phyloP scores from a whole-genome alignment of 1,140 invertebrate species.

The Steinernema feltiae region DNA sequence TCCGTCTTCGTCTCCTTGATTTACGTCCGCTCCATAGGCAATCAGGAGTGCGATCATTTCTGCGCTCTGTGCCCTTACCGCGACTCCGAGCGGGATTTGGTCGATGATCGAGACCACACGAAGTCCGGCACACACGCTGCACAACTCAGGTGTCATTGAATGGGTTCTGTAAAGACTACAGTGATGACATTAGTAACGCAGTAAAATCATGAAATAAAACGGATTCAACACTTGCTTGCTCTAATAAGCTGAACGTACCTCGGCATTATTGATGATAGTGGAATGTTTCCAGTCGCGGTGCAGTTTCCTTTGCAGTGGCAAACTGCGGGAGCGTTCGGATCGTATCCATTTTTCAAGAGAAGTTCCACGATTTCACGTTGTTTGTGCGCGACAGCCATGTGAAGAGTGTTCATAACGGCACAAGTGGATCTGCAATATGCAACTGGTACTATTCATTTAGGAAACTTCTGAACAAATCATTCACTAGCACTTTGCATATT shows the following conservation, averaged over 20 bases:
- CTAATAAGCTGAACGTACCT: slow-evolving; percentile 36
- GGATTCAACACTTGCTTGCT: too few species aligned
- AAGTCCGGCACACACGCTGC: slow-evolving; percentile 49
- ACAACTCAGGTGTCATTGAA: slow-evolving; percentile 50
- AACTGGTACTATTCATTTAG: too few species aligned
- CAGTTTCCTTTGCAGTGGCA: slow-evolving; percentile 56
- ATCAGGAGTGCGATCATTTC: slow-evolving; percentile 55
- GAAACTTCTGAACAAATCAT: too few species aligned
- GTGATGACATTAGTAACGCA: too few species aligned
- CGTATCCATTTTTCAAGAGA: slow-evolving; percentile 54
- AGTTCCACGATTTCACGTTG: slow-evolving; percentile 56
- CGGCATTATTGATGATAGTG: slow-evolving; percentile 54
- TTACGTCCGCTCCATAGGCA: slow-evolving; percentile 55
- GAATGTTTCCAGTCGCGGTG: slow-evolving; percentile 54
- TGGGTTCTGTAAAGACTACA: slow-evolving; percentile 37
- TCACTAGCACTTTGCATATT: too few species aligned
- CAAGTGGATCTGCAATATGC: slow-evolving; percentile 53
- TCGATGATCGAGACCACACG: slow-evolving; percentile 56
- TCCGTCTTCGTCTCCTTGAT: slow-evolving; percentile 53
- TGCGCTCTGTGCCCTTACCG: slow-evolving; percentile 50
- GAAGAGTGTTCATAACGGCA: slow-evolving; percentile 52
- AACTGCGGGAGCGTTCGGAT: slow-evolving; percentile 48
- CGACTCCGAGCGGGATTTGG: slow-evolving; percentile 53
- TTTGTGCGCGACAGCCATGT: slow-evolving; percentile 56
- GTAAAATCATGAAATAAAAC: too few species aligned